Conservation (phyloP, 2,888 invertebrate species). For the Diarsia brunnea region DNA sequence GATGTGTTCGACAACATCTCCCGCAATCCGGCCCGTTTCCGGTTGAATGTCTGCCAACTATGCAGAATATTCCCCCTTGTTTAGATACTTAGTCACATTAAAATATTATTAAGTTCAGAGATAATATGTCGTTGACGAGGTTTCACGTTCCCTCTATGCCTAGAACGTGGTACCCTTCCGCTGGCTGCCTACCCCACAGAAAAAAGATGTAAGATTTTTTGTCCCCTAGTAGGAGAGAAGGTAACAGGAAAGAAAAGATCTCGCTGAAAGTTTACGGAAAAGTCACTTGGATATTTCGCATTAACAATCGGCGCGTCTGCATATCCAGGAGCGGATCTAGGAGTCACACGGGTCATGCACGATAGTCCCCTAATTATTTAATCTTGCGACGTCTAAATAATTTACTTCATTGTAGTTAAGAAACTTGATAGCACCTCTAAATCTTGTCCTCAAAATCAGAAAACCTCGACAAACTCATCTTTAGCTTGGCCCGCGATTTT, state of each 20-base stretch:
- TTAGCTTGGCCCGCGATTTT: no score
- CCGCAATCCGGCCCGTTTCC: conserved; percentile 69
- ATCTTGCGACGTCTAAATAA: not conserved
- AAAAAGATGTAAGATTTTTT: not conserved
- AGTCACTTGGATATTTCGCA: not conserved
- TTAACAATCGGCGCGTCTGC: not conserved
- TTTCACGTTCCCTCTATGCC: not conserved
- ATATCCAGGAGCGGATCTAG: no score
- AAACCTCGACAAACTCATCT: not conserved
- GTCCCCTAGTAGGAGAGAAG: not conserved
- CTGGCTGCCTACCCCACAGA: not conserved
- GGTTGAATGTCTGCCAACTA: conserved; percentile 78
- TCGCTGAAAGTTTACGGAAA: no score
- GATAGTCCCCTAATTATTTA: no score
- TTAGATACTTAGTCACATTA: conserved; percentile 61
- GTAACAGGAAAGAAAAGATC: not conserved
- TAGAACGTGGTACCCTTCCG: not conserved
- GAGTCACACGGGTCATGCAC: not conserved
- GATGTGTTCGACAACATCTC: conserved; percentile 56
- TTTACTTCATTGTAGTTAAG: not conserved
- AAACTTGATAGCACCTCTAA: not conserved
- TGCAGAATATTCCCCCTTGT: conserved; percentile 72
- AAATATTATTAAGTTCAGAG: conserved; percentile 22
- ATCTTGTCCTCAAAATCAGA: no score
- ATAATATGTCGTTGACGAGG: not conserved